phyloP scores from a whole-genome alignment of 2,888 invertebrate genomes.

The Lasioglossum figueresi region DNA sequence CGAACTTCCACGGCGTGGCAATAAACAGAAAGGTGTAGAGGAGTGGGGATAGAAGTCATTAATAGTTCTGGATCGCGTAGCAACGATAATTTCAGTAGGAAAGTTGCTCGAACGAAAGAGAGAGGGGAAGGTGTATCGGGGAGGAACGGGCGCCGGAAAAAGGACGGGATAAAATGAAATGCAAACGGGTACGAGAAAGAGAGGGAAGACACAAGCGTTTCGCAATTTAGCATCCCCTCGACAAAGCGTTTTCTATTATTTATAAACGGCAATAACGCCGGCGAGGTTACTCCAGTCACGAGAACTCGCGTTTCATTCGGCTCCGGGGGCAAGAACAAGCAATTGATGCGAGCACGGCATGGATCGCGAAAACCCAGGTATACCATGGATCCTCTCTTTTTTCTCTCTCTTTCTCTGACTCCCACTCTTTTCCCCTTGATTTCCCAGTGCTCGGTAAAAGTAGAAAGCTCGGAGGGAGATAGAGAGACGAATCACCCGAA shows the following conservation, averaged over 20 bases:
- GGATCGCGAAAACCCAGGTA: background rate
- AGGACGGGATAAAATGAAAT: background rate
- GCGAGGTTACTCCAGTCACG: conserved; percentile 15
- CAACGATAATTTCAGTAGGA: background rate
- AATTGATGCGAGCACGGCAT: conserved; percentile 14
- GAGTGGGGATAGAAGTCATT: background rate
- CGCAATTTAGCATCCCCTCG: conserved; percentile 65
- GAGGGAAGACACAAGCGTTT: conserved; percentile 7
- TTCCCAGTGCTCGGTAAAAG: background rate
- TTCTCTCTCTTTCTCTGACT: background rate
- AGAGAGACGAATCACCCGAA: conserved; percentile 28
- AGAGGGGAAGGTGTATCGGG: conserved; percentile 17
- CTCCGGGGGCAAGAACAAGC: background rate
- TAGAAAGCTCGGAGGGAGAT: background rate
- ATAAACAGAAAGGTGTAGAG: background rate
- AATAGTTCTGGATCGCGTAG: background rate
- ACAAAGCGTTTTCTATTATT: conserved; percentile 52
- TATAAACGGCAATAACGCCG: conserved; percentile 1
- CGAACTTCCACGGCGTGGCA: background rate
- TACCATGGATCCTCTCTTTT: background rate
- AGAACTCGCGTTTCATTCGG: conserved; percentile 31
- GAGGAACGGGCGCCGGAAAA: conserved; percentile 10
- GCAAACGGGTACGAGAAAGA: background rate
- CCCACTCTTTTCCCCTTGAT: background rate
- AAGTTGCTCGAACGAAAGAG: conserved; percentile 29